Conservation (phyloP, 2,797 vertebrate genomes). For the Melanitta fusca region DNA sequence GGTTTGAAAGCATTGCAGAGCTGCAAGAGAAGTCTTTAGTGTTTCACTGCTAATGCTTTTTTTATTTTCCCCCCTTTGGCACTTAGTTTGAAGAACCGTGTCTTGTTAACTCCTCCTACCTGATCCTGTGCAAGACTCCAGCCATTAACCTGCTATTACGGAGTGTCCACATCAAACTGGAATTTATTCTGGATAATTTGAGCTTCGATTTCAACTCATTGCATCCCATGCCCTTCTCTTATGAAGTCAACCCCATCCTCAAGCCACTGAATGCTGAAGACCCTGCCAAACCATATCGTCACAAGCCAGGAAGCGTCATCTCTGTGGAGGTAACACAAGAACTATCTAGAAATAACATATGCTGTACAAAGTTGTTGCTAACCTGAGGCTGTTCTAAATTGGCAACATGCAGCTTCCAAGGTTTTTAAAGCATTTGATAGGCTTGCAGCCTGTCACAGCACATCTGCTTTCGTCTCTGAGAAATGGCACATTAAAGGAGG, state of each 20-base stretch:
- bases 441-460: background rate
- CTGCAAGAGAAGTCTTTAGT: background rate
- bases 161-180: conserved; percentile 81
- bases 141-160: conserved; percentile 81
- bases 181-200: conserved; percentile 94
- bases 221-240: conserved; percentile 86
- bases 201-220: conserved; percentile 88
- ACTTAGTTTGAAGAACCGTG: conserved; percentile 89
- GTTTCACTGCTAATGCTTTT: background rate
- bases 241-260: conserved; percentile 89
- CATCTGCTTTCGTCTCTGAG: background rate
- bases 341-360: background rate
- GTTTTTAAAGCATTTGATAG: background rate
- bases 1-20: background rate
- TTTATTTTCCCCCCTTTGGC: background rate
- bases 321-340: conserved; percentile 91
- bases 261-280: conserved; percentile 88
- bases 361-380: background rate
- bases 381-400: background rate
- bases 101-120: conserved; percentile 88
- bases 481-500: background rate
- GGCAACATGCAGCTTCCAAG: background rate
- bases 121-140: conserved; percentile 91
- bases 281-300: conserved; percentile 87
- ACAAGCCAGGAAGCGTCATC: conserved; percentile 96